These are phyloP conservation scores for Protobothrops mucrosquamatus DNA, from an alignment of 2,113 vertebrate species.

Conservation along the genomic window DNA sequence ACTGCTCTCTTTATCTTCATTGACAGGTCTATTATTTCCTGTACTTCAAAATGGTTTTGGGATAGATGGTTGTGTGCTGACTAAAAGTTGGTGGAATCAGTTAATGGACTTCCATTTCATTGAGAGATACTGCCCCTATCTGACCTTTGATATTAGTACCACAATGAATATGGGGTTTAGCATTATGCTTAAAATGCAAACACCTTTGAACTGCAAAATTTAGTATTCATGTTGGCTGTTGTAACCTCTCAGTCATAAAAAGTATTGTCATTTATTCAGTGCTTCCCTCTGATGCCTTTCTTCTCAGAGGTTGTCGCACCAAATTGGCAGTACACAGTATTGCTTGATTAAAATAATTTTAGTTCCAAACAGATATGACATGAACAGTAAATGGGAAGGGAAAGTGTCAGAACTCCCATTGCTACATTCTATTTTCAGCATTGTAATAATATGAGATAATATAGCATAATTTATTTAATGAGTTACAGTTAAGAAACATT, in stretches of 20 bases:
- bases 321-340: conserved; percentile 43
- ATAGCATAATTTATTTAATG: conserved; percentile 73
- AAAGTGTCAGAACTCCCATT: conserved; percentile 70
- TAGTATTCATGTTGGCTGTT: conserved; percentile 12
- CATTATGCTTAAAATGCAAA: background rate
- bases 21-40: background rate
- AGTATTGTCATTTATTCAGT: conserved; percentile 37
- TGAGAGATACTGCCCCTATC: background rate
- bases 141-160: background rate
- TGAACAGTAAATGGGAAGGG: conserved; percentile 57
- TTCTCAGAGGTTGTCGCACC: conserved; percentile 45
- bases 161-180: background rate
- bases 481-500: conserved; percentile 73
- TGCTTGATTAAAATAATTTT: conserved; percentile 58
- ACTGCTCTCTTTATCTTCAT: background rate
- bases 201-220: background rate
- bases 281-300: conserved; percentile 45
- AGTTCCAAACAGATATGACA: conserved; percentile 58
- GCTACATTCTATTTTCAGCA: conserved; percentile 72
- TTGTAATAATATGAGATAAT: conserved; percentile 71
- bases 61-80: background rate
- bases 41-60: background rate
- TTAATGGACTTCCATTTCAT: background rate
- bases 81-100: background rate
- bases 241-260: conserved; percentile 51